Evolutionary conservation across 2,888 invertebrate genomes (phyloP).

Genomic region (Gibbula magus): DNA sequence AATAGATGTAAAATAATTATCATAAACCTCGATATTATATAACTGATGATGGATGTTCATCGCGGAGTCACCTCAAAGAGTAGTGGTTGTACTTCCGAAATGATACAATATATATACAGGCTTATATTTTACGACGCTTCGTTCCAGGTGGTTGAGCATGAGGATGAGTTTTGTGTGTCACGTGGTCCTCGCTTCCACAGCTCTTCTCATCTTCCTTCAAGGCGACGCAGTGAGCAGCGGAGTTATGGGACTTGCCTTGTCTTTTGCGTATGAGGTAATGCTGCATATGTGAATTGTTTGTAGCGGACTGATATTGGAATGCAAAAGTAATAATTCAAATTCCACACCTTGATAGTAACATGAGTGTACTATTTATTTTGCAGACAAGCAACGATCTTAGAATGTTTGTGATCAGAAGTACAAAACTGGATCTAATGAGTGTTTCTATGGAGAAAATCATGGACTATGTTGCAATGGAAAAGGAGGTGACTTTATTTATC

Average conservation of each 20-base stretch:
- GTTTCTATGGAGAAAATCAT: slow-evolving; percentile 8
- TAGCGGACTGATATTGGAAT: neutral
- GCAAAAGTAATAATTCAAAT: neutral
- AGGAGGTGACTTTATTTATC: neutral
- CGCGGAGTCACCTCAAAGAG: too few relatives aligned
- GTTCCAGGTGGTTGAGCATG: slow-evolving; percentile 11
- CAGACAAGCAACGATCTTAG: slow-evolving; percentile 15
- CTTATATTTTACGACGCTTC: neutral
- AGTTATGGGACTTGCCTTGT: slow-evolving; percentile 18
- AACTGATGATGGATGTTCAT: too few relatives aligned
- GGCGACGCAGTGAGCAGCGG: neutral
- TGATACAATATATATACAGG: too few relatives aligned
- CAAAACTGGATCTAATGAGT: slow-evolving; percentile 14
- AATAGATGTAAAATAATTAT: too few relatives aligned
- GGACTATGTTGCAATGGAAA: slow-evolving; percentile 6
- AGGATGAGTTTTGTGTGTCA: neutral
- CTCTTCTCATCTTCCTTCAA: neutral
- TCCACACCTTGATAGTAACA: neutral
- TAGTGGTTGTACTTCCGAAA: too few relatives aligned
- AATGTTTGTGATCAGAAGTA: slow-evolving; percentile 8
- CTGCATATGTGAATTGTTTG: too few relatives aligned
- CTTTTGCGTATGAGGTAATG: slow-evolving; percentile 4
- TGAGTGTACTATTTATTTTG: neutral
- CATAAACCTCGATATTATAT: too few relatives aligned
- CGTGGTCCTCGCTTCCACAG: neutral